Conservation (phyloP, 2,113 vertebrate species). For the Calidris pygmaea region DNA sequence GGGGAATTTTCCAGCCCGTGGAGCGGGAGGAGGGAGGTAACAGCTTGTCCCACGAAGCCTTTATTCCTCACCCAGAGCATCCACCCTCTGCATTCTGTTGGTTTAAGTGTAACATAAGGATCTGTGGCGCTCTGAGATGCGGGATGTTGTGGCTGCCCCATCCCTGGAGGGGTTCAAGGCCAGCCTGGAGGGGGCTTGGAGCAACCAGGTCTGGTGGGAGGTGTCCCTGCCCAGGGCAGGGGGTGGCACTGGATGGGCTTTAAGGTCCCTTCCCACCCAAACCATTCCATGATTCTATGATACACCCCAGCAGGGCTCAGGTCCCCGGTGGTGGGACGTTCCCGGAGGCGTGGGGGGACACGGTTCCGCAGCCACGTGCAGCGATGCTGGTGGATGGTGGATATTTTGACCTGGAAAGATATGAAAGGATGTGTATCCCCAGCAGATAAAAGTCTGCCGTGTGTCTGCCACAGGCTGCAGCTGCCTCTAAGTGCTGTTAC, state of each 20-base stretch:
- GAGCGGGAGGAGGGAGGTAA: background rate
- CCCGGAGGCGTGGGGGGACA: accelerated
- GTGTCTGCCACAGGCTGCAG: background rate
- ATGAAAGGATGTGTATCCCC: background rate
- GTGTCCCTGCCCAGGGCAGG: too few relatives aligned
- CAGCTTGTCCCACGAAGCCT: background rate
- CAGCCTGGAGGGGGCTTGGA: too few relatives aligned
- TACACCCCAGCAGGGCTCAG: accelerated
- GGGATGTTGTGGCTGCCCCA: too few relatives aligned
- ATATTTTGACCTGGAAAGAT: background rate
- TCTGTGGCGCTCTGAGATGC: background rate
- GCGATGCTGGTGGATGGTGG: background rate
- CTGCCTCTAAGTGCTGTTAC: background rate
- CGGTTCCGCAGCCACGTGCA: background rate
- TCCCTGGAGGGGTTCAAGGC: too few relatives aligned
- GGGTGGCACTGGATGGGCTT: too few relatives aligned
- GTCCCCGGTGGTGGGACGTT: background rate
- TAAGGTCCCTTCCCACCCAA: too few relatives aligned
- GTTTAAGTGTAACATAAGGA: background rate
- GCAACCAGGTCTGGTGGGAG: too few relatives aligned
- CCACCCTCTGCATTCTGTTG: background rate
- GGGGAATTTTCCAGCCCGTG: background rate
- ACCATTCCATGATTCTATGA: background rate
- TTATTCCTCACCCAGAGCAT: background rate
- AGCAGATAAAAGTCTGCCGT: background rate